Evolutionary conservation across 2,797 vertebrate genomes (phyloP), one percentile per base, ranked within the genome.

Genomic region (Hippoglossus hippoglossus): DNA sequence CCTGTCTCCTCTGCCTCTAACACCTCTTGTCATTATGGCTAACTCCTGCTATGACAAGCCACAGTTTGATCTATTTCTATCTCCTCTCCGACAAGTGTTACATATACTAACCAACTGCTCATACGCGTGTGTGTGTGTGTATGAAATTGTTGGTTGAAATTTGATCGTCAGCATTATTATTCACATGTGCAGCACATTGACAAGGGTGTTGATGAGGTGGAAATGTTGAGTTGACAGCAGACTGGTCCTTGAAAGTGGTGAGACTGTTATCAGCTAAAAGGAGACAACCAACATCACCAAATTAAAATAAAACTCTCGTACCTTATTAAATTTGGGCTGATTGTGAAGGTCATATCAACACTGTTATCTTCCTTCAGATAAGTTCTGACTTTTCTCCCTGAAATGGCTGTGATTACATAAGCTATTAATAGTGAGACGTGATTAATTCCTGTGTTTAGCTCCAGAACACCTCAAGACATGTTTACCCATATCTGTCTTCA

Each of bases 41-140:
- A 84, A 82, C 87, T 75, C 67, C 87, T 79, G 81, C 84, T 89
- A 82, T 84, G 90, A 90, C 79, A 91, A 85, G 73, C 66, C 63
- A 71, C 13, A 16, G 66, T 67, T 86, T 87, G 77, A 88, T 89
- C 86, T 91, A 91, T 91, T 92, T 90, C 84, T 87, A 86, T 90
- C 81, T 77, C 55, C 52, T 60, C 71, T 24, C 68, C 77, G 75
- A 86, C 71, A 83, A 78, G 83, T 85, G 83, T 89, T 84, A 75
- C 63, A 84, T 82, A 77, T 25, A 69, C 63, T 3, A 39, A 63
- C 75, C 81, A 77, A 82, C 80, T 84, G 79, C 76, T 73, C 21
- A 1, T 69, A 44, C n/a, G 41, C 74, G 63, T 52, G 36, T 55
- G 28, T 61, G 66, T 24, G 24, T 66, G 60, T 47, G 64, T 54